Percentiles rank a stretch among this genome's conserved stretches.
phyloP scores from a whole-genome alignment of 2,797 vertebrate species.

The Anas flavirostris region DNA sequence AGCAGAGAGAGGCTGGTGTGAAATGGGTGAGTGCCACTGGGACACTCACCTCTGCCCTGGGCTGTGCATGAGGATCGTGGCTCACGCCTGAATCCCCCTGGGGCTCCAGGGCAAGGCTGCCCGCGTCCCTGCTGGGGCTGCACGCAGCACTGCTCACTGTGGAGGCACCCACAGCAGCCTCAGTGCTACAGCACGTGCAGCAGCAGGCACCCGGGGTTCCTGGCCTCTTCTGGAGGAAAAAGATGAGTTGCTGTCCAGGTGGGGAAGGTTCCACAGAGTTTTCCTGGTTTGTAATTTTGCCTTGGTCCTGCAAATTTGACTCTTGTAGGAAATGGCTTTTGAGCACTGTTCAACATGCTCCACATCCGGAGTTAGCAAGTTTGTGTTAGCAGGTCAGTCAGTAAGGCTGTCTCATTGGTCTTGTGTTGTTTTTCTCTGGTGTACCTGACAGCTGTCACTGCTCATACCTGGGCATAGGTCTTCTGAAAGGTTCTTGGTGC shows the following conservation, averaged over 20 bases:
- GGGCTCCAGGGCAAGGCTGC: neutral
- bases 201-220: neutral
- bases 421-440: neutral
- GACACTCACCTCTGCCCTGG: neutral
- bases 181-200: no score
- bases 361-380: neutral
- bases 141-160: neutral
- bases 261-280: neutral
- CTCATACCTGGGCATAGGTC: neutral
- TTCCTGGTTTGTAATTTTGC: neutral
- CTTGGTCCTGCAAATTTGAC: no score
- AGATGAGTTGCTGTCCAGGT: neutral
- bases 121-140: neutral
- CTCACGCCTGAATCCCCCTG: neutral
- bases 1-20: neutral
- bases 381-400: neutral
- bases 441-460: neutral
- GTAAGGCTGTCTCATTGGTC: neutral
- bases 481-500: neutral
- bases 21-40: neutral
- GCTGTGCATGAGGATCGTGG: fast-evolving
- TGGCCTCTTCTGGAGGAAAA: neutral
- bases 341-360: neutral
- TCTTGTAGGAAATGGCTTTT: neutral
- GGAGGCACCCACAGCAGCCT: no score